These are phyloP conservation scores for Zaprionus ghesquierei DNA, from an alignment of 1,140 invertebrate species.

Conservation along the genomic window DNA sequence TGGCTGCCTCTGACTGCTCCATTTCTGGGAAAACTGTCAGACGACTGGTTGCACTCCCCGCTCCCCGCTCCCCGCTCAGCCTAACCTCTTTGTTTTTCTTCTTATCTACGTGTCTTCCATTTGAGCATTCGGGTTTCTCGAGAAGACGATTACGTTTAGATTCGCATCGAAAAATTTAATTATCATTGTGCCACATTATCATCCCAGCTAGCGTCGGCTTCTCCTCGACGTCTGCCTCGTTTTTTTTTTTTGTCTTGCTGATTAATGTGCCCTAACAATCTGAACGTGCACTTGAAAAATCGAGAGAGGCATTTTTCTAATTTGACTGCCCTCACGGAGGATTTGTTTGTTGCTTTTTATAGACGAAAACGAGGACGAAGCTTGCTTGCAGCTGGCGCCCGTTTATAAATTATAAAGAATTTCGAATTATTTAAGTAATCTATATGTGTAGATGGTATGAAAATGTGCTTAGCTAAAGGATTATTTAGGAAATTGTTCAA, in stretches of 20 bases:
- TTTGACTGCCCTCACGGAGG: background rate
- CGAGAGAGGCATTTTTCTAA: conserved; percentile 9
- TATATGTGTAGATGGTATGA: background rate
- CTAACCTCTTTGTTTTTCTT: background rate
- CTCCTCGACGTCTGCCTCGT: background rate
- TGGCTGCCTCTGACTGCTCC: conserved; percentile 28
- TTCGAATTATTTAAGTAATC: background rate
- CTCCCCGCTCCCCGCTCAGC: background rate
- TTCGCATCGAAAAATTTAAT: conserved; percentile 63
- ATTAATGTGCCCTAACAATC: conserved; percentile 62
- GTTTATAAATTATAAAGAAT: background rate
- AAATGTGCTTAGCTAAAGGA: background rate
- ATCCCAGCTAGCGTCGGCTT: conserved; percentile 6
- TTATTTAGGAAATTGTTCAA: background rate
- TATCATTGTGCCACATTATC: conserved; percentile 64
- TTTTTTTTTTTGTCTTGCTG: conserved; percentile 4
- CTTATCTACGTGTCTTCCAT: conserved; percentile 63
- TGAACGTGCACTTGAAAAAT: conserved; percentile 15
- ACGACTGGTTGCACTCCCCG: background rate
- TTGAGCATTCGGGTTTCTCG: conserved; percentile 55
- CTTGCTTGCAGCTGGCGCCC: background rate
- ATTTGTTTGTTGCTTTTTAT: background rate
- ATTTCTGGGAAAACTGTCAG: conserved; percentile 45
- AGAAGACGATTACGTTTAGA: conserved; percentile 47
- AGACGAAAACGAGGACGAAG: too few species aligned